Evolutionary conservation across 2,797 vertebrate species (phyloP).

Genomic region (Anolis apletophallus): DNA sequence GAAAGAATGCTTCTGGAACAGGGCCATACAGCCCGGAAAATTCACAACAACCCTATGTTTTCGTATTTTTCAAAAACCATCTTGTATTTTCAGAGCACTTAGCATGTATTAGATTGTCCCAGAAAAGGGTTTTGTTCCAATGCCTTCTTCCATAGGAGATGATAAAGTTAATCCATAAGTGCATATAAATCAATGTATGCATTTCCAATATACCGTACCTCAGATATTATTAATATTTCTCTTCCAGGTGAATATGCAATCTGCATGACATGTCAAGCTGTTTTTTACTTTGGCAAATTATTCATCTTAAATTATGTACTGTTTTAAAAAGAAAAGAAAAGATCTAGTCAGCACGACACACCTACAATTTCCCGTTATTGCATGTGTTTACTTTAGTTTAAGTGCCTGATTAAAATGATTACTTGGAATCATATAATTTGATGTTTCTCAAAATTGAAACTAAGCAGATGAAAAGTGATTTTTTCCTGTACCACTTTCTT

Average conservation of each 20-base stretch:
- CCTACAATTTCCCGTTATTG: neutral
- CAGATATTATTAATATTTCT: neutral
- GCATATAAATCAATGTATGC: neutral
- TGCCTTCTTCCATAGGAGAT: no score
- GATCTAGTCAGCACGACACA: neutral
- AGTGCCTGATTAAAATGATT: neutral
- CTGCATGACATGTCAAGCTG: neutral
- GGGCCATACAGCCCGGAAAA: no score
- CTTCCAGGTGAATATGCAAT: neutral
- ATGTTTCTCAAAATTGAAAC: neutral
- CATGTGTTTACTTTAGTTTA: neutral
- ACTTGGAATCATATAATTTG: neutral
- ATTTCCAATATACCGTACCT: neutral
- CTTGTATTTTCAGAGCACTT: neutral
- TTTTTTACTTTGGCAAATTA: slow-evolving; percentile 2
- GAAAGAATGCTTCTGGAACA: no score
- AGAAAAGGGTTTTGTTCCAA: neutral
- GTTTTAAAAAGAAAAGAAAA: neutral
- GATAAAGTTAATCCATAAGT: neutral
- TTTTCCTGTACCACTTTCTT: neutral
- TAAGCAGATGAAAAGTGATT: neutral
- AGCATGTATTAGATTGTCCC: neutral
- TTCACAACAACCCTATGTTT: no score
- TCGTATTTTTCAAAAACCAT: neutral
- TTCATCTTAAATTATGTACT: neutral